Evolutionary conservation across 2,113 vertebrate genomes (phyloP).

Genomic region (Orientallactaga bullata): DNA sequence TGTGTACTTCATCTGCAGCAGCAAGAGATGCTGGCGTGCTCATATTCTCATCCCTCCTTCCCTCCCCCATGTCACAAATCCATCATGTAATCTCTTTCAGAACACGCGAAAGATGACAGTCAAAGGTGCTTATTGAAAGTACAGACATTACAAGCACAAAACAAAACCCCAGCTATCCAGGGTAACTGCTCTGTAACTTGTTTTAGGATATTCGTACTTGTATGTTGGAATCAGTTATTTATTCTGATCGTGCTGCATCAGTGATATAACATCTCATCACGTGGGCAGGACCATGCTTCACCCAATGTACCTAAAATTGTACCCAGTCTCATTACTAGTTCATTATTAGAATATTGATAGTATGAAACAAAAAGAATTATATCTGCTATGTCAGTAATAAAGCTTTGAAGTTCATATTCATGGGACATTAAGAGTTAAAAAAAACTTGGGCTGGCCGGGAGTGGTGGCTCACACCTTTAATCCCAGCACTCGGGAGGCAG

Average conservation of each 20-base stretch:
- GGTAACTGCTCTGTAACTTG: neutral
- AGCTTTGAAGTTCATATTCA: constrained; percentile 47
- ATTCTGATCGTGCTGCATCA: constrained; percentile 23
- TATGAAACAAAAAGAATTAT: neutral
- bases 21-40: too few species aligned
- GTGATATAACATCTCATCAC: neutral
- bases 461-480: too few species aligned
- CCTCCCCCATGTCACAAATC: too few species aligned
- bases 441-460: too few species aligned
- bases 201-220: neutral
- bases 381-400: constrained; percentile 58
- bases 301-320: constrained; percentile 31
- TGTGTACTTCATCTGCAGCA: too few species aligned
- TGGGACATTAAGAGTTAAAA: constrained; percentile 17
- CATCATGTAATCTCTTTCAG: neutral
- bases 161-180: neutral
- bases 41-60: too few species aligned
- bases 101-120: neutral
- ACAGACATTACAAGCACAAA: constrained; percentile 45
- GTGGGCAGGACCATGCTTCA: neutral
- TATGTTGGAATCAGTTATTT: constrained; percentile 28
- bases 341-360: constrained; percentile 24
- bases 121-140: constrained; percentile 40
- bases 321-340: constrained; percentile 8
- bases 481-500: too few species aligned